phyloP scores from a whole-genome alignment of 92 coral and sea anemone species.

The Metridium senile region DNA sequence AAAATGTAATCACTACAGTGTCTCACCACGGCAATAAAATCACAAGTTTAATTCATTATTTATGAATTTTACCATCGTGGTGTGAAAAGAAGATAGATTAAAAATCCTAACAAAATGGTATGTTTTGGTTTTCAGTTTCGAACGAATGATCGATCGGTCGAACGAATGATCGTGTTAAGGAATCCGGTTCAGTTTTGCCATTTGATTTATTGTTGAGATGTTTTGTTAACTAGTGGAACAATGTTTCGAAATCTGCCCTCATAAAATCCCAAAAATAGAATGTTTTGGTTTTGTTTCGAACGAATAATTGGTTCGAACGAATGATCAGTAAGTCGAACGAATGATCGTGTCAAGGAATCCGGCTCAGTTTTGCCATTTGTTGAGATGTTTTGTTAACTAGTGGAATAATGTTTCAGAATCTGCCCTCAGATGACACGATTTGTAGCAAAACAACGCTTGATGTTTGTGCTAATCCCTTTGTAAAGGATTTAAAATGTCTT shows the following conservation, averaged over 20 bases:
- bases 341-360: neutral
- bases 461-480: constrained; percentile 5
- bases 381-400: constrained; percentile 1
- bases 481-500: constrained; percentile 18
- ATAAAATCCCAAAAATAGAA: too few species aligned
- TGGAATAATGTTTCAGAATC: neutral
- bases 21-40: neutral
- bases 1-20: too few species aligned
- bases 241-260: constrained; percentile 2
- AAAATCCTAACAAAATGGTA: too few species aligned
- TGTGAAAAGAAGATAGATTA: neutral
- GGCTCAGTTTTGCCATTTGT: neutral
- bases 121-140: neutral
- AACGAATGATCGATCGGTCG: neutral
- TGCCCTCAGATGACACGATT: neutral
- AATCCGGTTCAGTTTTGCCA: neutral
- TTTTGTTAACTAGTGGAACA: constrained; percentile 1
- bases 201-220: constrained; percentile 1
- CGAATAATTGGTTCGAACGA: too few species aligned
- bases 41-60: neutral
- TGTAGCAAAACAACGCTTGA: neutral
- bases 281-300: too few species aligned
- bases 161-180: neutral
- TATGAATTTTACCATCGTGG: neutral
- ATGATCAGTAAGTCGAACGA: neutral